These are phyloP conservation scores for Glaucidium brasilianum DNA, from an alignment of 2,113 vertebrate genomes.

Conservation along the genomic window DNA sequence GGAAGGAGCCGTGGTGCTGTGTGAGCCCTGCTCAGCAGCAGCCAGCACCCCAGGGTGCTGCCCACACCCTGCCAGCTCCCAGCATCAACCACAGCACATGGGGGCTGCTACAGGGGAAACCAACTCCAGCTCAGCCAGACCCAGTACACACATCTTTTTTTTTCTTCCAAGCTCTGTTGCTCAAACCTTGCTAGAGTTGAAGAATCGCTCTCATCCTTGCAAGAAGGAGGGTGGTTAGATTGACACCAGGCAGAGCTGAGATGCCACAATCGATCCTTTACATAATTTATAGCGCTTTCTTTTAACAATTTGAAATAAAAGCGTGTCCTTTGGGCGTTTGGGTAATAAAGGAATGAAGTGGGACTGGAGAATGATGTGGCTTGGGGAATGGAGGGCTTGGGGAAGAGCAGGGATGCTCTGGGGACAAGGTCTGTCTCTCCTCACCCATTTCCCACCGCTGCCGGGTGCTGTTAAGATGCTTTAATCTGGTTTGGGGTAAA, in stretches of 20 bases:
- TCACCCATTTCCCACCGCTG: too few relatives aligned
- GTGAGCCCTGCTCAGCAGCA: too few relatives aligned
- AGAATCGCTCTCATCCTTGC: neutral
- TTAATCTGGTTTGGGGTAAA: neutral
- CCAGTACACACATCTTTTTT: too few relatives aligned
- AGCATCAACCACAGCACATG: too few relatives aligned
- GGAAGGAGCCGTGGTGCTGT: too few relatives aligned
- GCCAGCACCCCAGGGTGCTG: too few relatives aligned
- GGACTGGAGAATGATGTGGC: neutral
- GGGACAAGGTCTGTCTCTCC: neutral
- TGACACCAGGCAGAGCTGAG: accelerated
- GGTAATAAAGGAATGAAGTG: neutral
- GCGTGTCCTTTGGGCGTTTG: accelerated
- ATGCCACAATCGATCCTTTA: accelerated
- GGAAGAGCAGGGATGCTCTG: neutral
- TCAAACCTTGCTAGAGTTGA: neutral
- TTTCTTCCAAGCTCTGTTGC: neutral
- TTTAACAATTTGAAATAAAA: neutral
- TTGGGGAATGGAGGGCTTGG: neutral
- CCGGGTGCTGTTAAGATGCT: accelerated
- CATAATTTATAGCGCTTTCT: accelerated
- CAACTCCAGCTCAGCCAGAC: too few relatives aligned
- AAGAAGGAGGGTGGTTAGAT: accelerated
- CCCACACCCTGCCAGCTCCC: too few relatives aligned
- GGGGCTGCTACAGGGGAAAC: too few relatives aligned